Percentiles rank a stretch among this genome's conserved stretches.
Evolutionary conservation across 1,140 invertebrate genomes (phyloP).

Genomic region (Propsilocerus akamusi): DNA sequence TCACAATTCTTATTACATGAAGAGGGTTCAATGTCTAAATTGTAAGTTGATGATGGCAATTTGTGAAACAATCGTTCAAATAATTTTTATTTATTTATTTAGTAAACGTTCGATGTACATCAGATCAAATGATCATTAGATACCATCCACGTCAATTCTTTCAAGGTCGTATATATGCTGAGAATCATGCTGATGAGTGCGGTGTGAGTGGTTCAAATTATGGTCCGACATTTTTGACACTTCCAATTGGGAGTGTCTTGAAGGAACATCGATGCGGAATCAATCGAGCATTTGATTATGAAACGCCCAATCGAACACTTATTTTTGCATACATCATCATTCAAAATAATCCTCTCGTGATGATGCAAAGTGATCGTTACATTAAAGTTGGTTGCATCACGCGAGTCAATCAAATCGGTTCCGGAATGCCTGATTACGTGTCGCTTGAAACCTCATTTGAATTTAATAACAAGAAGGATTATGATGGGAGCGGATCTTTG

Average conservation of each 20-base stretch:
- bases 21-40: conserved; percentile 28
- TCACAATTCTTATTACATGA: conserved; percentile 23
- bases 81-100: conserved; percentile 28
- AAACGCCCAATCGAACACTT: conserved; percentile 26
- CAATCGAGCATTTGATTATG: conserved; percentile 19
- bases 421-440: conserved; percentile 15
- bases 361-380: conserved; percentile 41
- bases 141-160: conserved; percentile 35
- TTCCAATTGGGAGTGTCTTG: conserved; percentile 18
- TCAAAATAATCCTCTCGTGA: conserved; percentile 43
- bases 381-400: conserved; percentile 41
- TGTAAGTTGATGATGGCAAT: conserved; percentile 15
- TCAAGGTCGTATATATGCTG: conserved; percentile 36
- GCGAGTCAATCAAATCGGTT: conserved; percentile 13
- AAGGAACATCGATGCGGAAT: conserved; percentile 21
- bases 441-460: conserved; percentile 18
- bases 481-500: conserved; percentile 11
- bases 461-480: not conserved
- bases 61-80: not conserved
- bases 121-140: conserved; percentile 29
- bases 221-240: conserved; percentile 12
- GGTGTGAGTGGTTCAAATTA: conserved; percentile 18
- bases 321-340: conserved; percentile 38
- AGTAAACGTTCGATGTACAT: conserved; percentile 37
- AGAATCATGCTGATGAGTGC: conserved; percentile 36